Evolutionary conservation across 2,888 invertebrate genomes (phyloP).

Genomic region (Trachelus tabidus): DNA sequence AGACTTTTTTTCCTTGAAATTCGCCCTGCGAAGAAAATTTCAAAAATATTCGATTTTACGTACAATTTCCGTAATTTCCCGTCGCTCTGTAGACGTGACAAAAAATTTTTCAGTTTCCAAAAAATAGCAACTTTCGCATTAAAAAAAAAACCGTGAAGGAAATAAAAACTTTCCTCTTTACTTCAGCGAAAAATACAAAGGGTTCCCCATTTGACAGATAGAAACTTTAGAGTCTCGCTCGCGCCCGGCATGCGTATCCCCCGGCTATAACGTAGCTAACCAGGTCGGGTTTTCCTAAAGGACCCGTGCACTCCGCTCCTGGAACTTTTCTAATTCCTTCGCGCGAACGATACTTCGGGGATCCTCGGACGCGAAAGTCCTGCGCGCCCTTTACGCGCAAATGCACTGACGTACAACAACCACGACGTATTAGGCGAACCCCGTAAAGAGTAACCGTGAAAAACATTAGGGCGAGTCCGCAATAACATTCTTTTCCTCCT

Average conservation of each 20-base stretch:
- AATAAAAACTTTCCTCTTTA: conserved; percentile 22
- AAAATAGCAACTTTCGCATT: neutral
- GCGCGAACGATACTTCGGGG: conserved; percentile 13
- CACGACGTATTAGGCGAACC: neutral
- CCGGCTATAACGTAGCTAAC: neutral
- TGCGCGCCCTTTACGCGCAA: neutral
- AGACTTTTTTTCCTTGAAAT: too few relatives aligned
- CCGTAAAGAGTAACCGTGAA: neutral
- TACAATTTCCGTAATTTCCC: too few relatives aligned
- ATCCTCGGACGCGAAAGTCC: conserved; percentile 16
- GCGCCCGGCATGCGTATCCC: neutral
- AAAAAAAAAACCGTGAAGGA: neutral
- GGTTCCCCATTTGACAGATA: conserved; percentile 11
- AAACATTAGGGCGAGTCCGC: neutral
- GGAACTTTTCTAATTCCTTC: conserved; percentile 18
- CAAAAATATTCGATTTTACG: too few relatives aligned
- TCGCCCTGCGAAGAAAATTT: too few relatives aligned
- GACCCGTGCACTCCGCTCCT: conserved; percentile 2
- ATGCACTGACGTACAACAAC: neutral
- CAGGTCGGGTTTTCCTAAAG: neutral
- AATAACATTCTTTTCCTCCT: too few relatives aligned
- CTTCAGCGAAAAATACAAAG: conserved; percentile 9
- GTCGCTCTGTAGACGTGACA: too few relatives aligned
- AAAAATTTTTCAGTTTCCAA: neutral
- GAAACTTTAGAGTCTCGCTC: conserved; percentile 12